phyloP scores from a whole-genome alignment of 2,113 vertebrate genomes.

The Climacteris rufus region DNA sequence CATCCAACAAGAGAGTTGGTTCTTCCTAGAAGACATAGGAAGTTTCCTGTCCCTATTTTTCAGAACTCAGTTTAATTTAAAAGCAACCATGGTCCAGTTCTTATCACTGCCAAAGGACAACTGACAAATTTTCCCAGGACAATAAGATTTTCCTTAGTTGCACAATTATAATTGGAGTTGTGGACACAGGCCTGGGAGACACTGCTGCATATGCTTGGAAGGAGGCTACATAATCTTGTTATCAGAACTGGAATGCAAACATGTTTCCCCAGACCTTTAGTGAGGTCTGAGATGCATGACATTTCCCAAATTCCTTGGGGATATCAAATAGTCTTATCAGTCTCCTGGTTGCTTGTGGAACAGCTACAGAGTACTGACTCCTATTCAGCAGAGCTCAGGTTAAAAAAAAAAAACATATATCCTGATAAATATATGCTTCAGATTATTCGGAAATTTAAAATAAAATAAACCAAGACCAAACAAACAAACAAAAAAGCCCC shows the following conservation, averaged over 20 bases:
- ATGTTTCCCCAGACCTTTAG: neutral
- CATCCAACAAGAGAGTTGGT: neutral
- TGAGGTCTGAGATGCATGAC: neutral
- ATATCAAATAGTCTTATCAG: neutral
- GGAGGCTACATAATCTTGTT: neutral
- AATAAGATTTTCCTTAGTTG: neutral
- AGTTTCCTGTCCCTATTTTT: neutral
- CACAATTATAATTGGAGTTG: neutral
- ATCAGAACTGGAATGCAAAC: neutral
- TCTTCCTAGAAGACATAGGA: neutral
- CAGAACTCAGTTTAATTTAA: neutral
- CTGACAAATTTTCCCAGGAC: neutral
- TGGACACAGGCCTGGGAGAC: neutral
- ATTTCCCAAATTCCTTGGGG: slow-evolving; percentile 16
- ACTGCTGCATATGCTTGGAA: neutral
- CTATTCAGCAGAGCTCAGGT: neutral
- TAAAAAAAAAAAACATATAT: neutral
- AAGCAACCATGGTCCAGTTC: neutral
- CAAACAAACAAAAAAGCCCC: neutral
- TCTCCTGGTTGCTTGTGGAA: neutral
- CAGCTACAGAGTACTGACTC: neutral
- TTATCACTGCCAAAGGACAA: neutral
- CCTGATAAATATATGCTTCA: neutral
- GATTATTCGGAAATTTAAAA: neutral
- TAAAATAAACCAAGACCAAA: neutral